Base-by-base conservation (phyloP, 92 coral and sea anemone genomes). In the Epizoanthus stellaris region DNA sequence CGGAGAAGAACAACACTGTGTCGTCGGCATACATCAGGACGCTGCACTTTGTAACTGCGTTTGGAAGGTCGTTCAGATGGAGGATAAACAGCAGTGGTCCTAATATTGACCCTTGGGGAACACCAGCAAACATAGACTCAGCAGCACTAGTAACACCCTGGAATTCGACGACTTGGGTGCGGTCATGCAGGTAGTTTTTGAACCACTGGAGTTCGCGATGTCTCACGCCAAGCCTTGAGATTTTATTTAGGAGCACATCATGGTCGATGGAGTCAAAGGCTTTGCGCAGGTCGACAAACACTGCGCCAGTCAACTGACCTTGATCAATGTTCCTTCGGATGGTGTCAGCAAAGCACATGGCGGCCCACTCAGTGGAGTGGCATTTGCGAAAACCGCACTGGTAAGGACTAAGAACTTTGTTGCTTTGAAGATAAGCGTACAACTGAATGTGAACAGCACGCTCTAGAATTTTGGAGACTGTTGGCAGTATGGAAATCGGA, bases 1-100 rank as follows among this genome's bases (percentile, higher is more conserved):
- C 87, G 23, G 87, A 68, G 65, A 40, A 87, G 23, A 80, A 87
- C 80, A 87, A 39, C 54, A 87, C 90, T 43, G 73, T 87, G 49
- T 85, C 88, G 67, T 85, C 88, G 30, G 88, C 88, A 75, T 85
- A 80, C 86, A 86, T 80, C 30, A 73, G 80, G 17, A 87, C 72
- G 84, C 80, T 72, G 81, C 91, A 88, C 42, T 72, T 80, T 56
- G 49, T 74, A 43, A 84, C 82, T 62, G 86, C 91, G 6, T 82
- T 80, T 52, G 91, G 91, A 15, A 88, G 82, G 58, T 80, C 87
- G 71, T 87, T 80, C 39, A 63, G 73, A 45, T 64, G 61, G 84
- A 15, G 85, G 67, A 43, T 43, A 43, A 43, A 43, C 49, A 43
- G 5, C 49, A 43, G 49, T 65, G 34, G 70, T 65, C 70, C 70